These are phyloP conservation scores for Lutraria rhynchaena DNA, from an alignment of 1,140 invertebrate genomes.

Conservation along the genomic window DNA sequence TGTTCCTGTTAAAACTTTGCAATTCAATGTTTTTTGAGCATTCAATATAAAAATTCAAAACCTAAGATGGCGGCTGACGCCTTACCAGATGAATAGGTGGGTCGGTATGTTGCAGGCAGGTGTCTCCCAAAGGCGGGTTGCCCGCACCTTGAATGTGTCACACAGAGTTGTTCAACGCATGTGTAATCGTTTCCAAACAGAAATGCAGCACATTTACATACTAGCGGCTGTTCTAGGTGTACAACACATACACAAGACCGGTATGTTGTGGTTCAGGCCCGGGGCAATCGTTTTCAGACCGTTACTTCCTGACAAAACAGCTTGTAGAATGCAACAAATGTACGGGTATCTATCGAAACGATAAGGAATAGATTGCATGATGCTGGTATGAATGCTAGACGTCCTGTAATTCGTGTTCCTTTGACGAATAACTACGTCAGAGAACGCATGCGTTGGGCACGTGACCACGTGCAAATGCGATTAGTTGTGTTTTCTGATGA, in stretches of 20 bases:
- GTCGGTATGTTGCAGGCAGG: not conserved
- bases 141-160: slow-evolving; percentile 6
- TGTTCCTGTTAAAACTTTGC: too few species aligned
- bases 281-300: not conserved
- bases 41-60: too few species aligned
- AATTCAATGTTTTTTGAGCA: too few species aligned
- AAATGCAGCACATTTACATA: too few species aligned
- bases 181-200: too few species aligned
- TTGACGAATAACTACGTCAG: slow-evolving; percentile 1
- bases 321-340: slow-evolving; percentile 6
- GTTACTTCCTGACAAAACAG: not conserved
- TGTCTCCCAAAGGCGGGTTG: slow-evolving; percentile 4
- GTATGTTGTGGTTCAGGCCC: slow-evolving; percentile 3
- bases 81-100: not conserved
- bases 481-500: slow-evolving; percentile 42
- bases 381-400: slow-evolving; percentile 28
- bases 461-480: not conserved
- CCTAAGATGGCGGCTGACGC: too few species aligned
- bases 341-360: not conserved
- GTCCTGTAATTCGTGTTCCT: slow-evolving; percentile 21
- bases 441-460: slow-evolving; percentile 12
- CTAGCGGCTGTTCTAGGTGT: too few species aligned
- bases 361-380: slow-evolving; percentile 17
- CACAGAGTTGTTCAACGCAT: slow-evolving; percentile 16
- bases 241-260: not conserved